Evolutionary conservation across 2,113 vertebrate genomes (phyloP).

Genomic region (Hipposideros armiger): DNA sequence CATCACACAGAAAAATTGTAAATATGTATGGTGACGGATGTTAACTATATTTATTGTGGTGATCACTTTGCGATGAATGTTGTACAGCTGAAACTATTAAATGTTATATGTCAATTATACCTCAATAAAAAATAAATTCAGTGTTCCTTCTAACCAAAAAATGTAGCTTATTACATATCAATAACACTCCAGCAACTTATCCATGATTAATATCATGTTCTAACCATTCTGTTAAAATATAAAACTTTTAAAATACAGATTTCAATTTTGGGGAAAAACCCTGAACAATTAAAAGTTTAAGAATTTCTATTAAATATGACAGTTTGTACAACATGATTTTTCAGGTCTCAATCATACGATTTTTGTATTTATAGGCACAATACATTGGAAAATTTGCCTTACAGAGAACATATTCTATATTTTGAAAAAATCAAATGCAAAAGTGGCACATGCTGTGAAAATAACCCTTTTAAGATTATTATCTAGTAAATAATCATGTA

Average conservation of each 20-base stretch:
- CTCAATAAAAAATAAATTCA: not conserved
- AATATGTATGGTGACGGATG: not conserved
- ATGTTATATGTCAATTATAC: not conserved
- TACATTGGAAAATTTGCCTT: constrained; percentile 55
- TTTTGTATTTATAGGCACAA: not conserved
- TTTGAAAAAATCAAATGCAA: constrained; percentile 57
- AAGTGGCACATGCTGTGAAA: not conserved
- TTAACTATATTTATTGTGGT: not conserved
- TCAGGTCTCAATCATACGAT: not conserved
- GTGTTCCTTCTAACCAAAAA: not conserved
- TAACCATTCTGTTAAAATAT: constrained; percentile 35
- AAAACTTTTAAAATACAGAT: not conserved
- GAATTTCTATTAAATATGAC: not conserved
- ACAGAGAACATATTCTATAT: not conserved
- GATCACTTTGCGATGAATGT: not conserved
- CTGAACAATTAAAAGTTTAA: not conserved
- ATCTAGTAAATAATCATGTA: constrained; percentile 48
- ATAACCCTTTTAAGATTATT: constrained; percentile 37
- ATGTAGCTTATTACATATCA: not conserved
- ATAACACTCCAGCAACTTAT: not conserved
- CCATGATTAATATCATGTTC: not conserved
- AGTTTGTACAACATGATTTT: not conserved
- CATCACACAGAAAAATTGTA: not conserved
- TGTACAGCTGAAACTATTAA: not conserved
- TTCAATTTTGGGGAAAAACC: not conserved